A percentile compares a stretch with the other conserved stretches of the same genome.
These are phyloP conservation scores for Schizotus pectinicornis DNA, from an alignment of 2,888 invertebrate species.

Conservation along the genomic window DNA sequence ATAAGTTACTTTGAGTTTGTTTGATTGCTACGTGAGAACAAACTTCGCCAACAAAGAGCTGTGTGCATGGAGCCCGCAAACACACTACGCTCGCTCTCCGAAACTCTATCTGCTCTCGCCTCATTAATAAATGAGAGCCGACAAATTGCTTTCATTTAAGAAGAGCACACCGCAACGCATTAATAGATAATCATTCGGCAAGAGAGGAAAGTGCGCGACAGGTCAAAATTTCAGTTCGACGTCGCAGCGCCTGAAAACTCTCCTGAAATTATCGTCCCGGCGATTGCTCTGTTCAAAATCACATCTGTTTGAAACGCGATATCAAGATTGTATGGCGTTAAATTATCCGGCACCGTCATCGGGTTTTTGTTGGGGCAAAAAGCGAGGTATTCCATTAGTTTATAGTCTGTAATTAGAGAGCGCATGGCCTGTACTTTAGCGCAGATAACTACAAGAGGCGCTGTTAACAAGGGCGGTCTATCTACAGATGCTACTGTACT, in stretches of 20 bases:
- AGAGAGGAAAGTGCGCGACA: not conserved
- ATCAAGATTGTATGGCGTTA: conserved; percentile 27
- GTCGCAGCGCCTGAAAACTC: not conserved
- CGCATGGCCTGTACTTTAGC: conserved; percentile 29
- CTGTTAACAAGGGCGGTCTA: conserved; percentile 29
- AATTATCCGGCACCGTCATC: conserved; percentile 30
- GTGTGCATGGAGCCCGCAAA: conserved; percentile 30
- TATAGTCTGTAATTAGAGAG: conserved; percentile 36
- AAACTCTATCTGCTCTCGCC: conserved; percentile 30
- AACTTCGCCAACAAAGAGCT: conserved; percentile 28
- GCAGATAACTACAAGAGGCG: conserved; percentile 31
- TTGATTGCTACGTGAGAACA: conserved; percentile 29
- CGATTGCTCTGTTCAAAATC: conserved; percentile 29
- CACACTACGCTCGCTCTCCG: conserved; percentile 21
- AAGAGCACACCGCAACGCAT: conserved; percentile 30
- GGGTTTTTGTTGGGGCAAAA: conserved; percentile 39
- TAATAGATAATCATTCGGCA: conserved; percentile 26
- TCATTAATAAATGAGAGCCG: conserved; percentile 34
- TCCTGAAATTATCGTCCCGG: not conserved
- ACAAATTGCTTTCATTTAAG: conserved; percentile 35
- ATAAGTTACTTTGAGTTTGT: conserved; percentile 26
- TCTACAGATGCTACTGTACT: conserved; percentile 30
- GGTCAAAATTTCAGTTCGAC: not conserved
- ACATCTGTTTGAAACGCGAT: conserved; percentile 31
- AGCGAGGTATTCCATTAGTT: conserved; percentile 36